Evolutionary conservation across 1,140 invertebrate species (phyloP).

Genomic region (Drosophila elegans): DNA sequence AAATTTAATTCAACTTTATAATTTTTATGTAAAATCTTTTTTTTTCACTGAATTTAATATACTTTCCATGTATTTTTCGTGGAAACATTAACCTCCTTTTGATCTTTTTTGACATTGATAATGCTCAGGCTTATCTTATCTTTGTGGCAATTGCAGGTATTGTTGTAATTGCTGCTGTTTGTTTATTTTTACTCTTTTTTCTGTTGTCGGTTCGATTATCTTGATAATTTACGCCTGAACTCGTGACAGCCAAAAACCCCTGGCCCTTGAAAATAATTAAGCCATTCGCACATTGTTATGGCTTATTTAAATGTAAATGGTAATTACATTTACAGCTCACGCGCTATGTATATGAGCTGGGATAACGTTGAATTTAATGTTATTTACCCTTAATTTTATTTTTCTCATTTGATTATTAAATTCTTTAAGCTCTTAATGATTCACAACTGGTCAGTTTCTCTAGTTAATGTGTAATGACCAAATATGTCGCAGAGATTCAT

Average conservation of each 20-base stretch:
- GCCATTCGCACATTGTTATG: constrained; percentile 38
- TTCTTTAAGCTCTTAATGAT: background rate
- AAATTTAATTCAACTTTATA: too few species aligned
- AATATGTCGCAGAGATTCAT: constrained; percentile 22
- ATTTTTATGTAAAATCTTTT: background rate
- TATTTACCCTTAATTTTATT: constrained; percentile 32
- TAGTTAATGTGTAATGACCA: constrained; percentile 12
- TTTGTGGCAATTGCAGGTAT: constrained; percentile 49
- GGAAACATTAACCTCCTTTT: background rate
- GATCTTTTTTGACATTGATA: constrained; percentile 54
- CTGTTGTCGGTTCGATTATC: constrained; percentile 60
- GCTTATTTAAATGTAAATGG: constrained; percentile 58
- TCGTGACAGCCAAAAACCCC: constrained; percentile 62
- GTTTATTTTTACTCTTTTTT: constrained; percentile 16
- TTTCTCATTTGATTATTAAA: background rate
- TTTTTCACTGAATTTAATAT: background rate
- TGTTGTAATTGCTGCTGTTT: constrained; percentile 54
- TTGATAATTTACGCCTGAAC: constrained; percentile 73
- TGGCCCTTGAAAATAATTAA: constrained; percentile 41
- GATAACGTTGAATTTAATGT: background rate
- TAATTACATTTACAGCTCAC: constrained; percentile 57
- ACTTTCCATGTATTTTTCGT: background rate
- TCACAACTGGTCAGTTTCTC: background rate
- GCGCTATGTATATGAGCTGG: constrained; percentile 42
- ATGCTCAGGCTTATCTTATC: constrained; percentile 75